Evolutionary conservation across 2,113 vertebrate species (phyloP).

Genomic region (Setophaga petechia): DNA sequence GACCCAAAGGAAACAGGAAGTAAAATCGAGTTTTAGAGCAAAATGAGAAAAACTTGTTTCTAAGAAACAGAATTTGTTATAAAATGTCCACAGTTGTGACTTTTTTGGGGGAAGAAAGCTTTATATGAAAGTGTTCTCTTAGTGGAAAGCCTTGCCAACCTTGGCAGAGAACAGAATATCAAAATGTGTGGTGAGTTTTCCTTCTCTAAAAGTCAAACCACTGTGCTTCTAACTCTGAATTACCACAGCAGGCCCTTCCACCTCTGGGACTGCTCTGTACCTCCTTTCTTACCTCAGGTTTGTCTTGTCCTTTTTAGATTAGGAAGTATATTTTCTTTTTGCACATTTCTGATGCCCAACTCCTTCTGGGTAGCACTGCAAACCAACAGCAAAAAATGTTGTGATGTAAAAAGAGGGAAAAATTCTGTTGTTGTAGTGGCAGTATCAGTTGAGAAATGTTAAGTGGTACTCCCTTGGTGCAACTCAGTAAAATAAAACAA

Average conservation of each 20-base stretch:
- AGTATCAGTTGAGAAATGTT: neutral
- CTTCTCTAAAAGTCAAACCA: neutral
- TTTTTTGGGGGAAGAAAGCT: neutral
- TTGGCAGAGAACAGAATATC: neutral
- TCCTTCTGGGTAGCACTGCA: neutral
- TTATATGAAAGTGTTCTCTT: neutral
- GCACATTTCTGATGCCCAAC: neutral
- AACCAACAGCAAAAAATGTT: neutral
- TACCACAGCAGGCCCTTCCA: neutral
- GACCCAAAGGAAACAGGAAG: conserved; percentile 30
- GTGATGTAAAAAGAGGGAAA: neutral
- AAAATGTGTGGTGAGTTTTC: neutral
- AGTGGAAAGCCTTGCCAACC: neutral
- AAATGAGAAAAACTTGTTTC: conserved; percentile 44
- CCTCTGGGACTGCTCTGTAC: accelerated
- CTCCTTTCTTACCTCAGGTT: neutral
- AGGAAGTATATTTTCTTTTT: neutral
- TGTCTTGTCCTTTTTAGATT: neutral
- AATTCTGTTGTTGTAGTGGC: neutral
- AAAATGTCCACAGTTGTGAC: neutral
- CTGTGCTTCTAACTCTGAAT: neutral
- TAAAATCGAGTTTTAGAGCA: neutral
- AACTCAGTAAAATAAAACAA: conserved; percentile 16
- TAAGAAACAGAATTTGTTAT: conserved; percentile 18
- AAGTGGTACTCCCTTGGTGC: neutral